Evolutionary conservation across 2,797 vertebrate species (phyloP).

Genomic region (Smutsia temminckii): DNA sequence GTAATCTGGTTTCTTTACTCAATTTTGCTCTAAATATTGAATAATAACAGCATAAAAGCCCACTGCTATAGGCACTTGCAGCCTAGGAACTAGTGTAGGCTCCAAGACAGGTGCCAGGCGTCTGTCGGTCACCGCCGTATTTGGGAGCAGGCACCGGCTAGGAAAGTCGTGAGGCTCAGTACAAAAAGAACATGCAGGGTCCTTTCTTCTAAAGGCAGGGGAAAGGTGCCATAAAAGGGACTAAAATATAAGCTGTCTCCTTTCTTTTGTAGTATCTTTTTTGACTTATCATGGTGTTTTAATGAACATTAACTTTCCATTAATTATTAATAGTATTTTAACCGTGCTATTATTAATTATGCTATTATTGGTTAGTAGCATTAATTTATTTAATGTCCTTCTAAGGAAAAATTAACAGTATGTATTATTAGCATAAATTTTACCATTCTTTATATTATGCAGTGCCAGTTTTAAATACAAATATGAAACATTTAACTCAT

Average conservation of each 20-base stretch:
- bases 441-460: neutral
- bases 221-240: neutral
- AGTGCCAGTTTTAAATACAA: neutral
- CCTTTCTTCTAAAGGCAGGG: neutral
- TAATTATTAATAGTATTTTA: neutral
- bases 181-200: neutral
- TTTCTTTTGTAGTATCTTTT: neutral
- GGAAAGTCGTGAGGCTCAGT: neutral
- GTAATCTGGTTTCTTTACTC: neutral
- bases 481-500: neutral
- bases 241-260: neutral
- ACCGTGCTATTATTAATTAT: neutral
- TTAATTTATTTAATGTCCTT: neutral
- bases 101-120: neutral
- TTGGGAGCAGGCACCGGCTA: neutral
- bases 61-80: neutral
- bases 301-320: neutral
- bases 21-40: neutral
- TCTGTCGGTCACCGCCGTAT: neutral
- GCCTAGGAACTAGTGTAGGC: neutral
- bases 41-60: neutral
- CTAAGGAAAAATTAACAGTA: neutral
- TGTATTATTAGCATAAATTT: neutral
- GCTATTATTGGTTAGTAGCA: neutral
- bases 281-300: neutral